Base-by-base conservation (phyloP, 2,113 vertebrate genomes). In the Chaetura pelagica region DNA sequence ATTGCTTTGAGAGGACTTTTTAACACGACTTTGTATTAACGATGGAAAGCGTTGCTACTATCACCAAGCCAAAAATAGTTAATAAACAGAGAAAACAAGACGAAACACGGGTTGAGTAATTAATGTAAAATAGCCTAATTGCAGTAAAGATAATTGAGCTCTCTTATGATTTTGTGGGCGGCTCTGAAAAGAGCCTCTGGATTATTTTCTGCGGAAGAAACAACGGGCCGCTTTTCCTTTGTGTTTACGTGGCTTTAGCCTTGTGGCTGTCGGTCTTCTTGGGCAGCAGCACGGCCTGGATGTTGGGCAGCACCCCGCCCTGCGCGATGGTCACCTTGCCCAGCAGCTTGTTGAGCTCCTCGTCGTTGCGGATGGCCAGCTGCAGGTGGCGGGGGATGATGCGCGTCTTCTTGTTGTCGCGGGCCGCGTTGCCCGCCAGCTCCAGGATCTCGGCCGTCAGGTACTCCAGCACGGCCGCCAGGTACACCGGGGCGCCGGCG, bases 391-490 rank as follows among this genome's bases (percentile, higher is more conserved):
- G 98, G 5, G 99, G 99, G 62, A 99, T 99, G 91, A 99, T 99
- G 7, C 99, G 98, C 44, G 98, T 98, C 96, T 99, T 99, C 97
- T 99, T 99, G 97, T 99, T 99, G 97, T 99, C 99, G 6, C 99
- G 97, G 8, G 99, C 99, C 2, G 98, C 97, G 40, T 98, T 98
- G 4, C 97, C 98, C 2, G 98, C 98, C 93, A 98, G 49, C 93
- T 98, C 98, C 71, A 98, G 97, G 87, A 98, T 97, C 94, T 98
- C 98, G 10, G 98, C 97, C 3, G 97, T 97, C 84, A 99, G 98
- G 93, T 99, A 99, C 98, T 99, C 99, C 40, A 99, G 95, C 61
- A 99, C 99, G 0, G 99, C 99, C 1, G 99, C 99, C 95, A 99
- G 94, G 90, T 99, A 99, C 3, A 99, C 99, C 0, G 99, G 99